Base-by-base conservation (phyloP, 2,113 vertebrate genomes). In the Hymenochirus boettgeri region DNA sequence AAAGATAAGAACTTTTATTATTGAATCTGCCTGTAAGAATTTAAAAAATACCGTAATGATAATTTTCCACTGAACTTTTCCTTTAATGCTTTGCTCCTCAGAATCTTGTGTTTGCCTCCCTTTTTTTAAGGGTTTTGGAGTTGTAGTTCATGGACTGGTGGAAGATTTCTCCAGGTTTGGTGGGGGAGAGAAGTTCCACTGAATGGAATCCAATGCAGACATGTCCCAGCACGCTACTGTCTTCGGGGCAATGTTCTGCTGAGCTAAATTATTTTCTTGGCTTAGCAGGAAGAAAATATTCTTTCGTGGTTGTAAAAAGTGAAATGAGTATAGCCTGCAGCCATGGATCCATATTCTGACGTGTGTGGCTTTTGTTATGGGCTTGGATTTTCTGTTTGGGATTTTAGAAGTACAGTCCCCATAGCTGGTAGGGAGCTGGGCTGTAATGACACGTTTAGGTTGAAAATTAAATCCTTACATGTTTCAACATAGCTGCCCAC, bases 401-500 rank as follows among this genome's bases (percentile, higher is more conserved):
- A 23, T 45, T 1, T 69, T 37, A 24, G 53, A 17, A 5, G 10
- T 13, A 11, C 2, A 11, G 31, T 11, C 31, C 31, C 31, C 15
- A 13, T 52, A 55, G 66, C 67, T 63, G 61, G 48, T 62, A 63
- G 29, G 67, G 31, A 54, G 66, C 59, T 12, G 17, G n/a, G 37
- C 56, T 72, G 51, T 70, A 78, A 55, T 76, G 75, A 72, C 57
- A 39, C 57, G 70, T 77, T 77, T 26, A 24, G 42, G 57, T 53
- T 67, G 48, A 47, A 72, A 62, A 45, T 21, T 0, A 22, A 67
- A 77, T 42, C 51, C 22, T 57, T 63, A 52, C 66, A 47, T 65
- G 59, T 77, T 77, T 60, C 70, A 74, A 62, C 29, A 54, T 2
- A 18, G 66, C 75, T 69, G 17, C 0, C 1, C 74, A 67, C 17